phyloP scores from a whole-genome alignment of 2,888 invertebrate species.

The Stenchaetothrips biformis region DNA sequence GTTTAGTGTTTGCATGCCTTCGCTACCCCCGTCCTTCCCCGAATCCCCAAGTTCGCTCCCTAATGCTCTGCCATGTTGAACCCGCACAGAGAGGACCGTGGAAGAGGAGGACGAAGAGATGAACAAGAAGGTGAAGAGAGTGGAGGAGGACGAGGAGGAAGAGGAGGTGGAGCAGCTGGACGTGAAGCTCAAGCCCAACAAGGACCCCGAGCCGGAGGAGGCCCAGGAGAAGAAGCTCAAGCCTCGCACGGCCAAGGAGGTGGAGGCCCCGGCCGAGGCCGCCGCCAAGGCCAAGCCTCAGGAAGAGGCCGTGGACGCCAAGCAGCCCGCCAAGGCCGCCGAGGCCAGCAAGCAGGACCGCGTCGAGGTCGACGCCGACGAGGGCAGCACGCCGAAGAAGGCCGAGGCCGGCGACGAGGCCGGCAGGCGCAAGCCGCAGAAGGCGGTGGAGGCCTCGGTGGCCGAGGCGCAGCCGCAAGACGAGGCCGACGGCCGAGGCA shows the following conservation, averaged over 20 bases:
- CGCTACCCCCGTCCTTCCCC: neutral
- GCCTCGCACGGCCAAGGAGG: constrained; percentile 36
- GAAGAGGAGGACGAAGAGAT: constrained; percentile 44
- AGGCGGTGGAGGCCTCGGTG: neutral
- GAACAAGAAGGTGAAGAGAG: constrained; percentile 49
- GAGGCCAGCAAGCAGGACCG: neutral
- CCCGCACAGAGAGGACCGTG: neutral
- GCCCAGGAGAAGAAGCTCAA: constrained; percentile 38
- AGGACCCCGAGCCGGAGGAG: constrained; percentile 36
- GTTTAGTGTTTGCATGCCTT: neutral
- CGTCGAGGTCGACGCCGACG: neutral
- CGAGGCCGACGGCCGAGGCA: neutral
- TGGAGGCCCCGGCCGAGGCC: constrained; percentile 31
- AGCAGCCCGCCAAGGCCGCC: neutral
- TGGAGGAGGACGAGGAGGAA: constrained; percentile 40
- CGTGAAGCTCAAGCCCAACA: neutral
- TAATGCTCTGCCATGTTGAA: neutral
- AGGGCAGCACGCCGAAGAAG: neutral
- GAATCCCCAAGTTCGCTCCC: neutral
- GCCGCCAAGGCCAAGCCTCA: neutral
- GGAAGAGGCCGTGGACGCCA: neutral
- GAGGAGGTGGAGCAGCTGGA: neutral
- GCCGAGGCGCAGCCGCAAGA: neutral
- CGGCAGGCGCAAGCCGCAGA: neutral
- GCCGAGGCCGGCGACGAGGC: neutral